Base-by-base conservation (phyloP, 2,113 vertebrate species). In the Dissostichus mawsoni region DNA sequence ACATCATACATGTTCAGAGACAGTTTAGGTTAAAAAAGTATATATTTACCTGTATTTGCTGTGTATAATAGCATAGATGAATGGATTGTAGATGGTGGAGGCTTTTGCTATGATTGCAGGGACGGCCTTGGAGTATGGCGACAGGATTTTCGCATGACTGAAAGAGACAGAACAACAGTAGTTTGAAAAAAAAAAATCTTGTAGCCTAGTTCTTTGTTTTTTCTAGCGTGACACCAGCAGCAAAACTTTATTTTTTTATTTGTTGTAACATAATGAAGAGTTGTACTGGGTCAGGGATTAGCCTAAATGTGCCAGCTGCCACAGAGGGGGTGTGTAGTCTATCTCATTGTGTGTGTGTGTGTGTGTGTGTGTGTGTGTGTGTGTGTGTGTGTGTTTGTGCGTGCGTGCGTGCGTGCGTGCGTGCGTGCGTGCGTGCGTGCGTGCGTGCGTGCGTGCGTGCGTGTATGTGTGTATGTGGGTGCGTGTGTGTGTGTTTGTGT, bases 51-150 rank as follows among this genome's bases (percentile, higher is more conserved):
- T 97, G 94, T 98, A 99, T 91, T 98, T 98, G 76, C 95, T 95
- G 85, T 99, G 97, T 65, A 95, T 95, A 79, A 99, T 97, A 68
- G 97, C 97, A 0, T 99, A 99, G 90, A 99, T 96, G 66, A 99
- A 96, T 58, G 98, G 97, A 80, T 99, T 99, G 92, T 99, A 96
- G 88, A 98, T 97, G 29, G 97, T 92, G 48, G 97, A 99, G 73
- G 97, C 96, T 88, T 99, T 99, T 86, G 98, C 98, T 68, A 98
- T 97, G 88, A 99, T 92, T 11, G 97, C 97, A 29, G 98, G 97
- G 70, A 99, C 93, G 0, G 97, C 95, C 80, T 96, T 98, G 92
- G 94, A 94, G 87, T 97, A 97, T 2, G 97, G 97, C 0, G 96
- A 96, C 67, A 99, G 91, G 59, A 97, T 51, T 0, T 96, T 92